These are phyloP conservation scores for Cuculus canorus DNA, from an alignment of 2,797 vertebrate genomes.

Conservation along the genomic window DNA sequence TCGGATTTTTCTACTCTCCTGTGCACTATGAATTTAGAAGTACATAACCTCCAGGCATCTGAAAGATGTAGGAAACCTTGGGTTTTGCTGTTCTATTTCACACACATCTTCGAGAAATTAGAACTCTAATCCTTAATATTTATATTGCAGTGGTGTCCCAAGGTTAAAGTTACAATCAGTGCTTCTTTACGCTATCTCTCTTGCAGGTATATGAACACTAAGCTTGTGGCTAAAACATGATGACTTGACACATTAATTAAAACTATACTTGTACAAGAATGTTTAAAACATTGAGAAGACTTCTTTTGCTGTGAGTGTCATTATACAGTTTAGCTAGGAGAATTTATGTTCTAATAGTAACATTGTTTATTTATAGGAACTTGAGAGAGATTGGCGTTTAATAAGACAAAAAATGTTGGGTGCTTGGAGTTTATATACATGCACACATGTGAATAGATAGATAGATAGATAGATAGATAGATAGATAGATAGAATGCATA, in stretches of 20 bases:
- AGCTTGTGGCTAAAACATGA: not conserved
- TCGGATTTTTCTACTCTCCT: not conserved
- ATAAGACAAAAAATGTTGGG: fast-evolving
- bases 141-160: not conserved
- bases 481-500: not conserved
- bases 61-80: not conserved
- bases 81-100: not conserved
- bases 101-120: not conserved
- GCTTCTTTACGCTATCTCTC: not conserved
- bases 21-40: not conserved
- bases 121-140: not conserved
- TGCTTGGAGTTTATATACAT: not conserved
- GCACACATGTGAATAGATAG: not conserved
- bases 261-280: not conserved
- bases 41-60: not conserved
- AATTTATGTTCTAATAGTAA: not conserved
- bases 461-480: not conserved
- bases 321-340: not conserved
- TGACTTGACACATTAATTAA: fast-evolving
- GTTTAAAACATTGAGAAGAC: not conserved
- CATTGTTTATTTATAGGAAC: not conserved
- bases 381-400: not conserved
- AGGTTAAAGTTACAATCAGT: not conserved
- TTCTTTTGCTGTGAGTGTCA: not conserved
- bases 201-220: not conserved